Percentiles rank a stretch among this genome's conserved stretches.
phyloP scores from a whole-genome alignment of 2,113 vertebrate species.

The Syngnathus scovelli region DNA sequence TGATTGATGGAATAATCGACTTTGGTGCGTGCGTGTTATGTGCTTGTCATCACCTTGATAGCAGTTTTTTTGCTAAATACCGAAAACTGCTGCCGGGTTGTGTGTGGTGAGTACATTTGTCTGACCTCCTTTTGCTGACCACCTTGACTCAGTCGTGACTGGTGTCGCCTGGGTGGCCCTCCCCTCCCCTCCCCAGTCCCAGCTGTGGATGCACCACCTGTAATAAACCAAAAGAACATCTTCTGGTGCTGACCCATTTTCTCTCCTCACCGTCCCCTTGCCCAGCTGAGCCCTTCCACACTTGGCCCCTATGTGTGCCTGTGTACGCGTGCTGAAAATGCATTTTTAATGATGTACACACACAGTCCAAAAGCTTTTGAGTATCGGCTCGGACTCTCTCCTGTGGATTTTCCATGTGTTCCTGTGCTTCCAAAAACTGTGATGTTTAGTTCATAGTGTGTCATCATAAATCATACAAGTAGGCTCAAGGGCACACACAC shows the following conservation, averaged over 20 bases:
- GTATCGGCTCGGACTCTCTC: too few species aligned
- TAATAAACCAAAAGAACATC: conserved; percentile 64
- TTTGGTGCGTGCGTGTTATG: not conserved
- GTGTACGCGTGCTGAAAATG: conserved; percentile 8
- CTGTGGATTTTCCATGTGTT: too few species aligned
- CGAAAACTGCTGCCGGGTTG: not conserved
- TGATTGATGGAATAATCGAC: too few species aligned
- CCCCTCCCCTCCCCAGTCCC: conserved; percentile 21
- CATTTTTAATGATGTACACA: too few species aligned
- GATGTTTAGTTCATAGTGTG: too few species aligned
- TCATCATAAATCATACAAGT: too few species aligned
- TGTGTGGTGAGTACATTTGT: not conserved
- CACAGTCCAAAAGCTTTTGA: too few species aligned
- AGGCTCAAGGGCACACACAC: too few species aligned
- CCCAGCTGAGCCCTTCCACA: conserved; percentile 67
- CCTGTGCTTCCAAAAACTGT: too few species aligned
- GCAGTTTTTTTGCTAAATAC: not conserved
- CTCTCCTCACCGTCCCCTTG: conserved; percentile 51
- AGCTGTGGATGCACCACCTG: conserved; percentile 56
- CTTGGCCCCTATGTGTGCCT: conserved; percentile 34
- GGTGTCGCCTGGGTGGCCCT: conserved; percentile 6
- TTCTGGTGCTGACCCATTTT: conserved; percentile 67
- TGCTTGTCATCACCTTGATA: not conserved
- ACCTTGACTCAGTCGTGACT: conserved; percentile 17
- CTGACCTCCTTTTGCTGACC: conserved; percentile 16